Base-by-base conservation (phyloP, 2,888 invertebrate species). In the Meiosimyza decipiens region DNA sequence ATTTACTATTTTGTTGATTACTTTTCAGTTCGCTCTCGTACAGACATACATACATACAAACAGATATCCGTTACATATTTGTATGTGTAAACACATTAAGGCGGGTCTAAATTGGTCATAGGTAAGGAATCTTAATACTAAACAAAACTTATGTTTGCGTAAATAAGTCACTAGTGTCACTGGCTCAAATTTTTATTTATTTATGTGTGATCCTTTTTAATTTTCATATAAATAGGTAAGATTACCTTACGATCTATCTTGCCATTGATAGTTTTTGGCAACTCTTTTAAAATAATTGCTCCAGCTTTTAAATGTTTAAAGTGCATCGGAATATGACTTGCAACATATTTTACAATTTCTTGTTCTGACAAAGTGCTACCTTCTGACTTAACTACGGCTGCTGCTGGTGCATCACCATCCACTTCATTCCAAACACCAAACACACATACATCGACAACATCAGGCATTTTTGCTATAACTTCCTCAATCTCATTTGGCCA, bases 321-420 rank as follows among this genome's bases (percentile, higher is more conserved):
- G 0, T 22, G 28, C 13, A 51, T 57, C 6, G 70, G 57, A 6
- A 71, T 63, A 11, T 62, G 55, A 33, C 33, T 49, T 0, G 65
- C 70, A 1, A 77, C 73, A 77, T 81, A 82, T 69, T 81, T 77
- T 1, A 82, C 77, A 11, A 86, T 79, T 40, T 83, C 81, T 72
- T 81, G 73, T 69, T 80, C 80, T 18, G 68, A 80, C 11, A 85
- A 74, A 0, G 76, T 72, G 54, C 82, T 83, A 16, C 78, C 80
- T 0, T 77, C 75, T 0, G 73, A 64, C 40, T 79, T 80, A 4
- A 83, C 80, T 0, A 86, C 79, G 0, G 83, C 83, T 0, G 84
- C 85, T 6, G 84, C 83, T 4, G 85, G 83, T 0, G 82, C 78
- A 77, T 85, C 84, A 0, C 80, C 81, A 0, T 80, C 78, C 9